Evolutionary conservation across 2,113 vertebrate species (phyloP).

Genomic region (Nerophis lumbriciformis): DNA sequence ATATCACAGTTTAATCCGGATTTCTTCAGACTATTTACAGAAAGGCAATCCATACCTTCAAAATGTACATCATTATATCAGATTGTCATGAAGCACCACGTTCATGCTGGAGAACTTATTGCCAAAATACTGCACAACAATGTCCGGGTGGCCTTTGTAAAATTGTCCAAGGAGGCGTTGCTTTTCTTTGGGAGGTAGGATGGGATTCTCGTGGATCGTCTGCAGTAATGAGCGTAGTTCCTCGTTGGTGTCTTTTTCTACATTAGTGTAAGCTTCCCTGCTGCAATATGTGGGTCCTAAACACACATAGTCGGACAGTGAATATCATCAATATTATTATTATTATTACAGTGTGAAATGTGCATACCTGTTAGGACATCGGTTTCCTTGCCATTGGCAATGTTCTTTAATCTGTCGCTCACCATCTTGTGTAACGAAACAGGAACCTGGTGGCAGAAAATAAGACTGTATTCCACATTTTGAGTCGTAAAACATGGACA

Average conservation of each 20-base stretch:
- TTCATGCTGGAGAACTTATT: slow-evolving; percentile 74
- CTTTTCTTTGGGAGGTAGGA: slow-evolving; percentile 84
- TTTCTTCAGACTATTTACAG: slow-evolving; percentile 46
- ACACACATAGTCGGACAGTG: neutral
- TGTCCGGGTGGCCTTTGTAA: slow-evolving; percentile 86
- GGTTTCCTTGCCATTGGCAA: slow-evolving; percentile 83
- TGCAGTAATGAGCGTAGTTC: slow-evolving; percentile 81
- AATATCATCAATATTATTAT: neutral
- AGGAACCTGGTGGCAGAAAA: slow-evolving; percentile 75
- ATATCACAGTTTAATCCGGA: slow-evolving; percentile 43
- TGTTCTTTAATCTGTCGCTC: slow-evolving; percentile 81
- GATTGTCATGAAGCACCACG: slow-evolving; percentile 39
- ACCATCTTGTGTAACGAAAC: slow-evolving; percentile 89
- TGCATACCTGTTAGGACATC: slow-evolving; percentile 76
- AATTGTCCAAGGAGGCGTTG: slow-evolving; percentile 85
- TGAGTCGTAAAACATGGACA: neutral
- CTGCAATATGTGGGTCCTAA: slow-evolving; percentile 82
- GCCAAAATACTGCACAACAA: slow-evolving; percentile 93
- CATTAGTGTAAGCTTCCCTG: slow-evolving; percentile 68
- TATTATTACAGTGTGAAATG: neutral
- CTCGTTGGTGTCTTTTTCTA: slow-evolving; percentile 82
- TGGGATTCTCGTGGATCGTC: slow-evolving; percentile 83
- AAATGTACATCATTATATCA: slow-evolving; percentile 37
- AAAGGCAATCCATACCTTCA: slow-evolving; percentile 16
- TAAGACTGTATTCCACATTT: neutral